Conservation (phyloP, 2,888 invertebrate genomes). For the Drosophila neotestacea region DNA sequence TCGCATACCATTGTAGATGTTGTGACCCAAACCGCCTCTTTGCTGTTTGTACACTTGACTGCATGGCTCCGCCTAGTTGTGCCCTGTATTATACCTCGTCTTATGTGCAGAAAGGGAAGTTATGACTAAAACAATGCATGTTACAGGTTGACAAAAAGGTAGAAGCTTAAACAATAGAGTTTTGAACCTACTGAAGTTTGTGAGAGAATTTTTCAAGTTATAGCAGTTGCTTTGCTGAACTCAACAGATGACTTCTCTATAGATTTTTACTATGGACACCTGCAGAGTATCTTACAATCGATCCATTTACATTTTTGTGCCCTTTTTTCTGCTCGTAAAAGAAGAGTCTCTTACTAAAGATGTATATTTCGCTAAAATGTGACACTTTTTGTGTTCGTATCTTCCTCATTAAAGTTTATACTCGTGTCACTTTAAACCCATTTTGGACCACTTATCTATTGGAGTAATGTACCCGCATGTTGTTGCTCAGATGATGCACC, state of each 20-base stretch:
- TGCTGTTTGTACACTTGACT: constrained; percentile 55
- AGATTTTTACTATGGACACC: no score
- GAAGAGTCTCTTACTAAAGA: constrained; percentile 11
- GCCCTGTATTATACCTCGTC: constrained; percentile 19
- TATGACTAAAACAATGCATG: neutral
- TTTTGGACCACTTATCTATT: constrained; percentile 65
- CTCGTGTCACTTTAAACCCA: constrained; percentile 58
- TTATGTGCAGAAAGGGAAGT: neutral
- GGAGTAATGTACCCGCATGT: constrained; percentile 35
- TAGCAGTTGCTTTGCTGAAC: neutral
- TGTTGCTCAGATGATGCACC: constrained; percentile 21
- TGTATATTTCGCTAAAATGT: constrained; percentile 52
- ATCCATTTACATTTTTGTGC: neutral
- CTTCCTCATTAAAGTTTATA: constrained; percentile 62
- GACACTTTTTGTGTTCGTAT: constrained; percentile 67
- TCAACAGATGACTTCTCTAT: neutral
- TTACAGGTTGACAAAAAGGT: neutral
- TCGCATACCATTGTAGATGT: constrained; percentile 14
- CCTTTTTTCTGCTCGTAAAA: constrained; percentile 12
- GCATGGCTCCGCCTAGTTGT: constrained; percentile 24
- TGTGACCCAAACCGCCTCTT: constrained; percentile 47
- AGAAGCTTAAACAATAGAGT: neutral
- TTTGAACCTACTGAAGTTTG: neutral
- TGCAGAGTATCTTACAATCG: constrained; percentile 16
- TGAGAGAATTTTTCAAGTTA: neutral